Evolutionary conservation across 2,113 vertebrate species (phyloP).

Genomic region (Brachypodius melanocephalos): DNA sequence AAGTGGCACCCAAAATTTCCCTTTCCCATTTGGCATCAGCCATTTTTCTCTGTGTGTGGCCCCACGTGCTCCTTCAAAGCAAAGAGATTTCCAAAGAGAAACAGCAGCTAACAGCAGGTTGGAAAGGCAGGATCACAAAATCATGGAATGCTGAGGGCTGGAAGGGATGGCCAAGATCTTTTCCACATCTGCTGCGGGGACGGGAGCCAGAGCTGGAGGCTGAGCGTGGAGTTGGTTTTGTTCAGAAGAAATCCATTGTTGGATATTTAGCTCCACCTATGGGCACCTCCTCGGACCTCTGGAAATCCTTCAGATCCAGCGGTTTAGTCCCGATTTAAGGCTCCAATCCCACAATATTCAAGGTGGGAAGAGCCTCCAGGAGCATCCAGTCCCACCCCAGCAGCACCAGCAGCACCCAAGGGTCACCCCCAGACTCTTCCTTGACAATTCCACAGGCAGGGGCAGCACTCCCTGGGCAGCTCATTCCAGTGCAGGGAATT

Average conservation of each 20-base stretch:
- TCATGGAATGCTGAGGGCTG: not conserved
- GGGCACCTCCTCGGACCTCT: not conserved
- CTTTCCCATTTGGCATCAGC: not conserved
- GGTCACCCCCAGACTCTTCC: not conserved
- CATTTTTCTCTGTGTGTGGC: not conserved
- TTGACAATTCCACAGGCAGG: not conserved
- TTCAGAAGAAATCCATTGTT: not conserved
- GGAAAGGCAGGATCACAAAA: not conserved
- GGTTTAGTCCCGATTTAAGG: accelerated
- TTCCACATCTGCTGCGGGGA: not conserved
- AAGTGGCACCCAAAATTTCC: not conserved
- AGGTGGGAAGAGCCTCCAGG: not conserved
- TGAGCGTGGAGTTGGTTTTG: not conserved
- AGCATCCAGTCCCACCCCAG: accelerated
- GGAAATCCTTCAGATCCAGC: accelerated
- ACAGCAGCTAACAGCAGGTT: no score
- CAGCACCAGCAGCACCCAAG: not conserved
- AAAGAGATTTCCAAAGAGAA: not conserved
- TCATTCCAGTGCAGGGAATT: not conserved
- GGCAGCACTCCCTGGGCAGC: not conserved
- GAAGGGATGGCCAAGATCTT: not conserved
- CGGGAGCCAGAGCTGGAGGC: not conserved
- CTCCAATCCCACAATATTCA: not conserved
- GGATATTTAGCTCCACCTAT: conserved; percentile 54
- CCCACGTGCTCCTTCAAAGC: not conserved